Percentiles rank a stretch among this genome's conserved stretches.
Evolutionary conservation across 2,888 invertebrate species (phyloP).

Genomic region (Subacronicta megacephala): DNA sequence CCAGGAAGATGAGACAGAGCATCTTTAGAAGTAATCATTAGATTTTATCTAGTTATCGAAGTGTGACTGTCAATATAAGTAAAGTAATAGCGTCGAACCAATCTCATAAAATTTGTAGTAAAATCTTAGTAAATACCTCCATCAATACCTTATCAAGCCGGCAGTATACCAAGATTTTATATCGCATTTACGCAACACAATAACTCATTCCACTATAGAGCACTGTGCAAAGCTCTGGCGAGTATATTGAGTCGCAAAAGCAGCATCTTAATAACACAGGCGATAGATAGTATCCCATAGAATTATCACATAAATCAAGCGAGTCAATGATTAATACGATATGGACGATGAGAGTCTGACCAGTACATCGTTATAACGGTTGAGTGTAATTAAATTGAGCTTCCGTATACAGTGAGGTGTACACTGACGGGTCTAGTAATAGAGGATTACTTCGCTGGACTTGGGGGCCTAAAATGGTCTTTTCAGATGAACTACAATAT

Average conservation of each 20-base stretch:
- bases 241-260: conserved; percentile 58
- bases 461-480: too few species aligned
- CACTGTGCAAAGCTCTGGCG: conserved; percentile 14
- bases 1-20: too few species aligned
- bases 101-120: conserved; percentile 27
- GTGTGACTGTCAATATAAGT: conserved; percentile 1
- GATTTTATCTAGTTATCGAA: neutral
- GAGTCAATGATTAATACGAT: conserved; percentile 83
- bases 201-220: conserved; percentile 28
- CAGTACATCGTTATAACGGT: conserved; percentile 84
- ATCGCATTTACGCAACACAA: conserved; percentile 14
- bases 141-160: conserved; percentile 21
- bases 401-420: conserved; percentile 74
- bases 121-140: conserved; percentile 12
- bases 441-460: conserved; percentile 44
- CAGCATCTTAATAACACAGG: conserved; percentile 76
- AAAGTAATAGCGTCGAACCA: neutral
- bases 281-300: conserved; percentile 73
- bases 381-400: conserved; percentile 85
- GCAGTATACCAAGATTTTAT: conserved; percentile 27
- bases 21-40: too few species aligned
- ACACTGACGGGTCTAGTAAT: conserved; percentile 58
- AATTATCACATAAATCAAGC: conserved; percentile 87
- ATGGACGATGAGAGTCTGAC: conserved; percentile 72
- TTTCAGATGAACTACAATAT: too few species aligned